Evolutionary conservation across 2,113 vertebrate genomes (phyloP), one percentile per base, ranked within the genome.

Genomic region (Columba janthina): DNA sequence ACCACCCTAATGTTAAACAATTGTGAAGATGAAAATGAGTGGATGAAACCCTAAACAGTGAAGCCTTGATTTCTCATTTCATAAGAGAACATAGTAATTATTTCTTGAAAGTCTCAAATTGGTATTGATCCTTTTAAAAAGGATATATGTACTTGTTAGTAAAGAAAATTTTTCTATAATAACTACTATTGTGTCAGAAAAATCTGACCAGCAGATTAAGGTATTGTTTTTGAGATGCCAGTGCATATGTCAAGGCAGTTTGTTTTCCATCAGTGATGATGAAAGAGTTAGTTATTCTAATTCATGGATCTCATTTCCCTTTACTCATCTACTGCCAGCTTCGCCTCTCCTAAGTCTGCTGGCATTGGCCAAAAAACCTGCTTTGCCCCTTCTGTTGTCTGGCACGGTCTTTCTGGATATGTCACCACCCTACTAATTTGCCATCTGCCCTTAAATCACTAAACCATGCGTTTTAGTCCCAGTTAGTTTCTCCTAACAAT

Each of bases 331-430:
- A 1, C 29, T 74, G 8, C 14, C 38, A 74, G 34, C 48, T 75
- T 75, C 80, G 32, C 17, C 12, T 73, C 54, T 70, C 6, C 34
- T 15, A 12, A 70, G 31, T 60, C 61, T 89, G 73, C 46, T 93
- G 66, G 66, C 58, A 28, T 20, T 93, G 70, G 50, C 54, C 81
- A 72, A 28, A 79, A 62, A 85, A 15, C 4, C 40, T 87, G 15
- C 31, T 76, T 75, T 54, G 62, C 62, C 50, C 74, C 81, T 91
- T 92, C 91, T 97, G 93, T 50, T 83, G 81, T 85, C 93, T 96
- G 96, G 81, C 89, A 70, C 10, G 0, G 58, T 57, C 28, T 62
- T 79, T 42, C 58, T 79, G 58, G 36, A 48, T 92, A 21, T 82
- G 81, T 93, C 84, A 91, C 62, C 38, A 89, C 54, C 46, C 58